Evolutionary conservation across 1,140 invertebrate species (phyloP), one percentile per base, ranked within the genome.

Genomic region (Hylaeus volcanicus): DNA sequence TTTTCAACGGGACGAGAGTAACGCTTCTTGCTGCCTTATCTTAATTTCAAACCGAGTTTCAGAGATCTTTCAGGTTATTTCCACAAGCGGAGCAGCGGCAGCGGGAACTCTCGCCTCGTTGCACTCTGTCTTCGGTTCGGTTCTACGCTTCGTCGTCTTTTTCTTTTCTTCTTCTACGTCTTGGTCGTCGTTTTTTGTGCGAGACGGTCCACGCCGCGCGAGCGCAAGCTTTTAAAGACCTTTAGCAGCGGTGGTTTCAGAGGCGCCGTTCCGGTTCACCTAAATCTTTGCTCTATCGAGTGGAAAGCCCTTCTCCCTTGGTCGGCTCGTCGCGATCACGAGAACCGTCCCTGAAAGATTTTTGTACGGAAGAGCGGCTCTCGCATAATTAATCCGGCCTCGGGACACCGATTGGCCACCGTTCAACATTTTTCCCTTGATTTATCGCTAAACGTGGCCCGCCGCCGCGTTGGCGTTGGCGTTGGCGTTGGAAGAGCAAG

Each of bases 141-240:
- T 77, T 77, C 26, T 26, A n/a, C 45, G 48, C 8, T 64, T 45
- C 51, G 15, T 12, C 53, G 2, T 60, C 26, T 8, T 68, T 70
- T 3, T 45, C 12, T 11, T 41, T 41, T 8, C 5, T 41, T 12
- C 8, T 8, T 12, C 14, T 26, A 58, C 55, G 43, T 43, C 73
- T 79, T 76, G 26, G 26, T 26, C 26, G 26, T 72, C 41, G 26
- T 70, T 55, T 37, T 55, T 11, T 51, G 51, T 9, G 51, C 51
- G 9, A 51, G 51, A 45, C 43, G 58, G 41, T 78, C 14, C 64
- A 26, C 43, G 43, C 5, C 70, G 66, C 58, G 45, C 69, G 76
- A 86, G 76, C 80, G 85, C 83, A 78, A 85, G 86, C 86, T 88
- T 88, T 88, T 88, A 88, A 88, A 86, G 86, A 88, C 82, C 86